Evolutionary conservation across 2,113 vertebrate species (phyloP).

Genomic region (Odontophorus gujanensis): DNA sequence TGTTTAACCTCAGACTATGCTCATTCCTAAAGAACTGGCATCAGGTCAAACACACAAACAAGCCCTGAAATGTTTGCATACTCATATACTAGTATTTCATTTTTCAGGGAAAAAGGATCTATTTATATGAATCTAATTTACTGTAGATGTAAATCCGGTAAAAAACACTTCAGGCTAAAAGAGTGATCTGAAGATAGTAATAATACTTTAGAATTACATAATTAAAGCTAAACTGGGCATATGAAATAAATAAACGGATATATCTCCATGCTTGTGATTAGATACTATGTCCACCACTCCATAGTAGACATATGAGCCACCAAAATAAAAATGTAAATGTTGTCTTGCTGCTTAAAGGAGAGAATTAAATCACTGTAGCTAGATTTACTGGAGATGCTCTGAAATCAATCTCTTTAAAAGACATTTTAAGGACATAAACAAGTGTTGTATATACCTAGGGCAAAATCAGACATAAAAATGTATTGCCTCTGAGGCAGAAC

Average conservation of each 20-base stretch:
- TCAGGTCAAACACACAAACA: background rate
- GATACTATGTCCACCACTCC: slow-evolving; percentile 20
- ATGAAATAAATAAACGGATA: slow-evolving; percentile 14
- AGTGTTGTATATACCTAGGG: slow-evolving; percentile 70
- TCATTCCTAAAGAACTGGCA: background rate
- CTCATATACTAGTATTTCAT: background rate
- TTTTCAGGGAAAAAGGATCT: background rate
- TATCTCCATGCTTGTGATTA: slow-evolving; percentile 15
- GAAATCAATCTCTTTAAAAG: slow-evolving; percentile 80
- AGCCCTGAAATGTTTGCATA: background rate
- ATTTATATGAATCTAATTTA: slow-evolving; percentile 24
- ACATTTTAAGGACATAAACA: slow-evolving; percentile 79
- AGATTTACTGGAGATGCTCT: slow-evolving; percentile 70
- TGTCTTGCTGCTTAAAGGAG: slow-evolving; percentile 40
- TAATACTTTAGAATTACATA: slow-evolving; percentile 63
- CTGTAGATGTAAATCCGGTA: slow-evolving; percentile 20
- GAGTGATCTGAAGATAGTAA: slow-evolving; percentile 11
- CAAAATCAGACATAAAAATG: slow-evolving; percentile 81
- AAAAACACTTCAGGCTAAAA: slow-evolving; percentile 20
- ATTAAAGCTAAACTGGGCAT: slow-evolving; percentile 64
- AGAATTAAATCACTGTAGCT: slow-evolving; percentile 67
- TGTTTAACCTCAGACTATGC: background rate
- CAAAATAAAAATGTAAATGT: slow-evolving; percentile 53
- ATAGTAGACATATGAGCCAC: slow-evolving; percentile 34
- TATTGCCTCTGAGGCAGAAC: slow-evolving; percentile 75